Evolutionary conservation across 1,140 invertebrate genomes (phyloP).

Genomic region (Helicoverpa armigera): DNA sequence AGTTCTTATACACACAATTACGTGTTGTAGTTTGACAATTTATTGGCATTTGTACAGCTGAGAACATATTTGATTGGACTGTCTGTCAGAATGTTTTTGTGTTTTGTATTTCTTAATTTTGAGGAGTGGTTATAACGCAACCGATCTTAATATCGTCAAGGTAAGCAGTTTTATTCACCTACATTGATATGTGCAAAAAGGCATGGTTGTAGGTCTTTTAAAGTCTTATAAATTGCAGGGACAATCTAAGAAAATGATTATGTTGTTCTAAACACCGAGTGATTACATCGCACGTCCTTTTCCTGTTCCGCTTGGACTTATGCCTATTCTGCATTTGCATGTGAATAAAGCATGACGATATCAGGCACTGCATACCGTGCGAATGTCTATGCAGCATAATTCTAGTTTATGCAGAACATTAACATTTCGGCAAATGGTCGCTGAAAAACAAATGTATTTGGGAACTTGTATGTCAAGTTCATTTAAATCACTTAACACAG

Average conservation of each 20-base stretch:
- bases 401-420: too few species aligned
- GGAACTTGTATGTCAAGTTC: too few species aligned
- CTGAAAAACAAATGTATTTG: too few species aligned
- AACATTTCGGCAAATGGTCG: too few species aligned
- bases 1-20: slow-evolving; percentile 16
- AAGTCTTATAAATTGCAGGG: background rate
- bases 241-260: background rate
- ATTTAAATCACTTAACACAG: too few species aligned
- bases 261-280: background rate
- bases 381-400: too few species aligned
- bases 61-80: slow-evolving; percentile 33
- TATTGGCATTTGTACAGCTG: slow-evolving; percentile 33
- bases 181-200: background rate
- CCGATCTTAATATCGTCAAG: background rate
- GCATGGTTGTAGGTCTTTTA: background rate
- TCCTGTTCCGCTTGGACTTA: slow-evolving; percentile 15
- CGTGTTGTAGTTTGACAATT: slow-evolving; percentile 36
- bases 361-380: background rate
- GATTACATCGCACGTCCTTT: background rate
- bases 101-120: background rate
- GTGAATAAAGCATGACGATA: slow-evolving; percentile 9
- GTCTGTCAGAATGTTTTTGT: slow-evolving; percentile 5
- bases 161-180: background rate
- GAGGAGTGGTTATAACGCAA: background rate
- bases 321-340: background rate